Base-by-base conservation (phyloP, 2,113 vertebrate species). In the Aix galericulata region DNA sequence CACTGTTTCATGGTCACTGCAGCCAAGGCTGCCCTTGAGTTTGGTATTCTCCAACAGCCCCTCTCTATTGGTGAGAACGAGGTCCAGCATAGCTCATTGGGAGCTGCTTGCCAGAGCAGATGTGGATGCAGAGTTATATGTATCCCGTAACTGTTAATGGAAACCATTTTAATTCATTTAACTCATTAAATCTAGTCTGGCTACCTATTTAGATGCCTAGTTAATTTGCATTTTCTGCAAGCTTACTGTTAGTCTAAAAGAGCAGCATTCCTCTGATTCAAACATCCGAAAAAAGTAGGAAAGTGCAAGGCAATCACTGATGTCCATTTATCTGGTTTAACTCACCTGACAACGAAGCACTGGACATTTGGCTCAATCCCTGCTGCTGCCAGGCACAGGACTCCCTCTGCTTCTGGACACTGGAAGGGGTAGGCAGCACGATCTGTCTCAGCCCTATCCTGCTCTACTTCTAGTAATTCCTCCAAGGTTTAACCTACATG, bases 361-460 rank as follows among this genome's bases (percentile, higher is more conserved):
- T 15, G 16, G 44, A 0, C 0, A 55, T 53, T 13, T 11, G 34
- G 44, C 34, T 53, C 22, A 27, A 15, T 5, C 64, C 7, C 23
- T 25, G 53, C 72, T 79, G 48, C n/a, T 8, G 25, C 13, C 32
- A 66, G 55, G 29, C 40, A 67, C 13, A 50, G 14, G 29, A 76
- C 48, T 31, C 63, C 22, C 31, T 44, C 72, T 25, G 13, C 38
- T 83, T 40, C 53, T 52, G 16, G 6, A 27, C 27, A 32, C 0
- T 0, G 34, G 32, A 38, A 59, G 25, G 76, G 53, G 16, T 12
- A 12, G 50, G 9, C 31, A 46, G 40, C 44, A 53, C 26, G 23
- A 34, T 8, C 38, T 36, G 0, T 11, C 46, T 26, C 36, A 27
- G 27, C 9, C 42, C n/a, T 3, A 62, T 8, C 29, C 67, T 46